Evolutionary conservation across 1,140 invertebrate genomes (phyloP), one percentile per base, ranked within the genome.

Genomic region (Rhizoglyphus robini): DNA sequence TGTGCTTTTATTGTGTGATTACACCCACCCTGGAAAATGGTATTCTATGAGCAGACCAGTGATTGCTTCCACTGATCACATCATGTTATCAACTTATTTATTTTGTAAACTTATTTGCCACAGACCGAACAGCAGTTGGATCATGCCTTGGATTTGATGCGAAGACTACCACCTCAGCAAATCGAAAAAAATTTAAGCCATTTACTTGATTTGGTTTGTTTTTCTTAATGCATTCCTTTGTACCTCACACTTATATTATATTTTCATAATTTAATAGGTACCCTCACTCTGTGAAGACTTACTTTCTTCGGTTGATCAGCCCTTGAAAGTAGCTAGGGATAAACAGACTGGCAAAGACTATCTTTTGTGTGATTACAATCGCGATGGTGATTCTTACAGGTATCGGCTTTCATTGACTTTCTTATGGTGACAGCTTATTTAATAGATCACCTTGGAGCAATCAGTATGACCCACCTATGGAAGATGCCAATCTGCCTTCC

Each of bases 391-490:
- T 78, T 99, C 95, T 18, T 99, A 99, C 77, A 86, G 88, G 87
- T 88, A 72, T 69, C 65, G n/a, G 51, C 54, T 3, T 27, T 62
- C 20, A 18, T 27, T 15, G n/a, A 58, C 27, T 49, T 58, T 32
- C n/a, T 20, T 62, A 58, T 65, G 20, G 13, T 66, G 15, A 61
- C 13, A 70, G 32, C 15, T 58, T 58, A 30, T 58, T 1, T 2
- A n/a, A 47, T 67, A 90, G 96, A 69, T 99, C 96, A 36, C 96
- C 96, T 8, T 99, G 96, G 96, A 97, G 92, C 64, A 99, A 99
- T 77, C 88, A 86, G 1, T 99, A 99, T 73, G 91, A 97, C 76
- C 96, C 96, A 32, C 90, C 93, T 0, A 76, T 99, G 59, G 94
- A 97, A 77, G 96, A 99, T 82, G 96, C 94, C 3, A 91, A 94